Evolutionary conservation across 2,797 vertebrate genomes (phyloP).

Genomic region (Scolopax rusticola): DNA sequence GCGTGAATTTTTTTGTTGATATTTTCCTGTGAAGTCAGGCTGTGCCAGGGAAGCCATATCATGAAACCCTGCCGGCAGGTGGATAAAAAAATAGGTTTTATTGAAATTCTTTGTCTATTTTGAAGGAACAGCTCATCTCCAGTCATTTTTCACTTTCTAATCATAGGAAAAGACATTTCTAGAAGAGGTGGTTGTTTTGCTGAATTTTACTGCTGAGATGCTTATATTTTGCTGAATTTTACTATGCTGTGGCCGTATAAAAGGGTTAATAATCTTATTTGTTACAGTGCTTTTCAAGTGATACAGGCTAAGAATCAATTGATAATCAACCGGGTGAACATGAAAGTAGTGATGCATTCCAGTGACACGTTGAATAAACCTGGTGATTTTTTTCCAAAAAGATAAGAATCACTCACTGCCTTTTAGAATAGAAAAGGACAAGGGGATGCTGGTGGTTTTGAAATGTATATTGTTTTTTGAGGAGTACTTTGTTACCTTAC

Average conservation of each 20-base stretch:
- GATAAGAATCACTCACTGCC: not conserved
- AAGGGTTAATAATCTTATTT: not conserved
- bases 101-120: not conserved
- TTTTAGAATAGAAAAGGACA: not conserved
- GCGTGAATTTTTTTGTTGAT: not conserved
- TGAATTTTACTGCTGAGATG: not conserved
- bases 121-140: not conserved
- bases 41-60: not conserved
- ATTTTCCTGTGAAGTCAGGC: not conserved
- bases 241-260: not conserved
- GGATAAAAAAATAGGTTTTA: not conserved
- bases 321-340: not conserved
- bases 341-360: not conserved
- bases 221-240: not conserved
- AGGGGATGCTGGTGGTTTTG: not conserved
- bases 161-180: not conserved
- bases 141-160: not conserved
- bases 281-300: not conserved
- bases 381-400: not conserved
- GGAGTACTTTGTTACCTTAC: not conserved
- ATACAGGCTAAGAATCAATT: not conserved
- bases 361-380: not conserved
- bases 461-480: not conserved
- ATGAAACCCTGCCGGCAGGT: slow-evolving; percentile 9
- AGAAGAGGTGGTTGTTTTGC: not conserved